These are phyloP conservation scores for Chaetoderma sp. DNA, from an alignment of 2,888 invertebrate species.

Conservation along the genomic window DNA sequence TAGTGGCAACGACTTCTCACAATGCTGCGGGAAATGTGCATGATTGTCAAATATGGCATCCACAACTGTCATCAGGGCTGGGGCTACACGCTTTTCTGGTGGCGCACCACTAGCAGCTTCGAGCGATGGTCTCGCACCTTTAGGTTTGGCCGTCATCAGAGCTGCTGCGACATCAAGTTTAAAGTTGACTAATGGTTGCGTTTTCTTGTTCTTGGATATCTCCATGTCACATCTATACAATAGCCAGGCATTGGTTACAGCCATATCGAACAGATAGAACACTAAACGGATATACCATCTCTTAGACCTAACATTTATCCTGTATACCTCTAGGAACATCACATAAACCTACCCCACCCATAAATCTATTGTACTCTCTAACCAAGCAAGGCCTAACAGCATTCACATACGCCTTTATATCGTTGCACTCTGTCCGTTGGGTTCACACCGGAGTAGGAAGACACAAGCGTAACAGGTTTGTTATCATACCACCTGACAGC, in stretches of 20 bases:
- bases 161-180: neutral
- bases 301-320: neutral
- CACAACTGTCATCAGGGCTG: neutral
- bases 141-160: neutral
- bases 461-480: no score
- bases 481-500: no score
- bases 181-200: neutral
- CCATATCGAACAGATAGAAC: slow-evolving; percentile 9
- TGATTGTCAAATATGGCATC: slow-evolving; percentile 2
- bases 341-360: no score
- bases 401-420: no score
- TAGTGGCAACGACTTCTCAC: neutral
- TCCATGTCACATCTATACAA: slow-evolving; percentile 3
- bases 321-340: no score
- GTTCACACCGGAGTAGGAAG: no score
- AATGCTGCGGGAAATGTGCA: neutral
- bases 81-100: neutral
- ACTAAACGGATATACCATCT: slow-evolving; percentile 4
- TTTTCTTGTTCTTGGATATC: neutral
- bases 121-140: neutral
- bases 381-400: no score
- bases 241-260: slow-evolving; percentile 16
- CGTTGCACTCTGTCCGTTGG: no score
- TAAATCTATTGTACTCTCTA: no score
- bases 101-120: slow-evolving; percentile 6